Percentiles rank a stretch among this genome's conserved stretches.
These are phyloP conservation scores for Spea bombifrons DNA, from an alignment of 2,113 vertebrate species.

Conservation along the genomic window DNA sequence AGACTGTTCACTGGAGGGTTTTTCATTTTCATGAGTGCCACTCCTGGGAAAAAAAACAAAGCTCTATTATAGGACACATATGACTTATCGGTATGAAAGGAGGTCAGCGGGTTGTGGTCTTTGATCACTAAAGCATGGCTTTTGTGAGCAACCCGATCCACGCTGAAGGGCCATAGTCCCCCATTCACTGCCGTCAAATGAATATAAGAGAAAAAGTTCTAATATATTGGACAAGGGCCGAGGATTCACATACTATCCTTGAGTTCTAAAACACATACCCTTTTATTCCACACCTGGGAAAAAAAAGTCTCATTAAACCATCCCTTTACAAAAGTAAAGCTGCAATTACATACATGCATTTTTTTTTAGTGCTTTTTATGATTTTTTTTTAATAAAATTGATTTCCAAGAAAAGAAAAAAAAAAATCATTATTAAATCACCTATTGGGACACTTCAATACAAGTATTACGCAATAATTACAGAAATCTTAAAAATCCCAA, in stretches of 20 bases:
- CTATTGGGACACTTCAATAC: too few relatives aligned
- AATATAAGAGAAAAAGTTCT: background rate
- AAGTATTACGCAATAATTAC: too few relatives aligned
- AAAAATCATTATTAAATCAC: too few relatives aligned
- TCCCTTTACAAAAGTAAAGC: too few relatives aligned
- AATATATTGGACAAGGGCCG: background rate
- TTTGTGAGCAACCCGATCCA: background rate
- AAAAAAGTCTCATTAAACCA: too few relatives aligned
- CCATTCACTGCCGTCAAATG: background rate
- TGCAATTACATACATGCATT: too few relatives aligned
- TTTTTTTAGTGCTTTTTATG: too few relatives aligned
- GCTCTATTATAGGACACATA: background rate
- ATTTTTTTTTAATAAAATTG: too few relatives aligned
- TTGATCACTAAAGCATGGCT: background rate
- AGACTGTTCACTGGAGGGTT: slow-evolving; percentile 89
- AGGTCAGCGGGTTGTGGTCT: background rate
- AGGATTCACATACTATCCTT: background rate
- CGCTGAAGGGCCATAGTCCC: background rate
- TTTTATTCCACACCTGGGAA: too few relatives aligned
- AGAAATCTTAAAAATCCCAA: too few relatives aligned
- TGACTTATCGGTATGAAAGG: background rate
- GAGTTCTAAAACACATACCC: too few relatives aligned
- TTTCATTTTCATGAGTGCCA: slow-evolving; percentile 78
- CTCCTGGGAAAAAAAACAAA: slow-evolving; percentile 59
- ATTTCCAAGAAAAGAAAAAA: too few relatives aligned